Base-by-base conservation (phyloP, 2,113 vertebrate genomes). In the Bucco capensis region DNA sequence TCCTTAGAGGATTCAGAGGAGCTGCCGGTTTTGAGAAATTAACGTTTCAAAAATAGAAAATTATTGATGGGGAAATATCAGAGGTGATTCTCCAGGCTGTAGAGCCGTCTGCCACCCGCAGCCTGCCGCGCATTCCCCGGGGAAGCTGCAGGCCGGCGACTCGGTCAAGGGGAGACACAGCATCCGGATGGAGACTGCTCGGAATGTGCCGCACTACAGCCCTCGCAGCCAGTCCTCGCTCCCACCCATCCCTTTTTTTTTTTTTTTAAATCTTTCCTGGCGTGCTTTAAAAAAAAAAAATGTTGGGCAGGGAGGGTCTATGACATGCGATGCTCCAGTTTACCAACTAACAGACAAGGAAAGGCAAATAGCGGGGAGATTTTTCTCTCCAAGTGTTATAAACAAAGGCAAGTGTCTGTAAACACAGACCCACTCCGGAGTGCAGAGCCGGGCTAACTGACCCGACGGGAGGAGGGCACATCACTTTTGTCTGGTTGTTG, bases 351-450 rank as follows among this genome's bases (percentile, higher is more conserved):
- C 47, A 77, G 35, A 44, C 78, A 88, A 89, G 71, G 37, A 25
- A 94, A 62, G 65, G 90, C 94, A 94, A 86, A 92, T 80, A 75
- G 64, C 71, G 31, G 53, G 47, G 9, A 74, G 91, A 81, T 73
- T 71, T 61, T 65, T 82, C 73, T 40, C 46, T 73, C 54, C 42
- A 46, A 64, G 57, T 74, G 93, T 76, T 97, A 95, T 97, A 97
- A 97, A 97, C 96, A 97, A 96, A 97, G 94, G 96, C 96, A 97
- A 97, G 96, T 96, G 96, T 96, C 96, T 96, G 95, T 97, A 97
- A 97, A 97, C 97, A 96, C 77, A 90, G 92, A 78, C 76, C 66
- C 71, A 67, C 14, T 83, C 83, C 30, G 92, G 80, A 92, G 90
- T 82, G 38, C 35, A 88, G 24, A 94, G 93, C 83, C 72, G 89